Evolutionary conservation across 1,140 invertebrate genomes (phyloP).

Genomic region (Pomacea maculata): DNA sequence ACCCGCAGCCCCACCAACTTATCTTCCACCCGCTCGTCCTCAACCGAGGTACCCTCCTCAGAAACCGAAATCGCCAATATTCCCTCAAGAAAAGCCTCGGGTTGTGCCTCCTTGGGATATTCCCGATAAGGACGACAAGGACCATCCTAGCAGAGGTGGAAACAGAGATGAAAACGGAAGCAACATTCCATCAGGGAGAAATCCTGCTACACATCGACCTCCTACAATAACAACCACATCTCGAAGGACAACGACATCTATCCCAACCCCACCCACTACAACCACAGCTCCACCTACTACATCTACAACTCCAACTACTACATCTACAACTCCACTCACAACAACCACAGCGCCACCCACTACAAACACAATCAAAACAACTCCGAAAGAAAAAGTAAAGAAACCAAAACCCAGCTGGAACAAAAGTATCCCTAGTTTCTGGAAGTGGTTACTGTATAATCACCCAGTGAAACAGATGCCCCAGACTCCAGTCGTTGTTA

Average conservation of each 20-base stretch:
- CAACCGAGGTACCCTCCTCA: not conserved
- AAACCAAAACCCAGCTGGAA: not conserved
- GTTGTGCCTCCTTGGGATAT: not conserved
- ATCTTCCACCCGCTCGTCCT: not conserved
- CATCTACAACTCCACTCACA: not conserved
- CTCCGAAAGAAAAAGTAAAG: not conserved
- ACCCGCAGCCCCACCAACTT: not conserved
- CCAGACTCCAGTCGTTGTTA: not conserved
- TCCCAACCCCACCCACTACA: constrained; percentile 12
- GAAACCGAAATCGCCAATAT: constrained; percentile 4
- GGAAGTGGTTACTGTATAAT: constrained; percentile 8
- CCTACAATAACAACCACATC: constrained; percentile 8
- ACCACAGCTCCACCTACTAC: constrained; percentile 4
- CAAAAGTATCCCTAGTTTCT: constrained; percentile 6
- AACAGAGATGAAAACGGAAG: constrained; percentile 3
- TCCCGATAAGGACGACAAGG: not conserved
- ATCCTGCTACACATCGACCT: not conserved
- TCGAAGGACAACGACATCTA: not conserved
- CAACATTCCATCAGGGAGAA: constrained; percentile 20
- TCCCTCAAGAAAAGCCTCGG: not conserved
- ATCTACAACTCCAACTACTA: not conserved
- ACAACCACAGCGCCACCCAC: not conserved
- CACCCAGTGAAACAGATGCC: not conserved
- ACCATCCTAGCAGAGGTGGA: not conserved
- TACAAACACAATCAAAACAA: no score